Evolutionary conservation across 2,888 invertebrate species (phyloP).

Genomic region (Invenusta paracnida): DNA sequence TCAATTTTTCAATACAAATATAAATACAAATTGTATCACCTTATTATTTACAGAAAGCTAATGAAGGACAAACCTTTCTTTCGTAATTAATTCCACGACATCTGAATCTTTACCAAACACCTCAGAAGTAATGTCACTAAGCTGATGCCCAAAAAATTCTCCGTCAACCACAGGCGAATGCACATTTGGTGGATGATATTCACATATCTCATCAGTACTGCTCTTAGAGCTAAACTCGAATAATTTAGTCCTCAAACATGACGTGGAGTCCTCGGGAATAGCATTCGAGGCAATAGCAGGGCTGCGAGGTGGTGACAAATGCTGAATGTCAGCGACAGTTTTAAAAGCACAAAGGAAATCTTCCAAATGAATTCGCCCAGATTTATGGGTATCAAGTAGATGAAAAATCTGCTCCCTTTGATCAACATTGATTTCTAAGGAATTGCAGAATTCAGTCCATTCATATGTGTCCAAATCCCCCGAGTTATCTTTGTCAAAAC

Average conservation of each 20-base stretch:
- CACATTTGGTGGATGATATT: not conserved
- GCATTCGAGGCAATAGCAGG: not conserved
- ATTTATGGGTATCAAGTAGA: not conserved
- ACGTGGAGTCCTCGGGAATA: not conserved
- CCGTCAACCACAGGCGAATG: not conserved
- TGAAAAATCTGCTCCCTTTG: constrained; percentile 1
- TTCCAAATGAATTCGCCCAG: not conserved
- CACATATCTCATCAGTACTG: not conserved
- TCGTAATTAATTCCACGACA: constrained; percentile 10
- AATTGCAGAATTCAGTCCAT: constrained; percentile 3
- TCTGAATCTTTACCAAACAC: not conserved
- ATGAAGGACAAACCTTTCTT: constrained; percentile 16
- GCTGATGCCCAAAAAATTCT: not conserved
- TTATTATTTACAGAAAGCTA: too few species aligned
- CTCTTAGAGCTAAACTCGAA: not conserved
- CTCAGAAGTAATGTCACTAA: not conserved
- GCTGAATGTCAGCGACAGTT: not conserved
- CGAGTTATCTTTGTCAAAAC: constrained; percentile 5
- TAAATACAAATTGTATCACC: too few species aligned
- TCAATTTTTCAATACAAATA: too few species aligned
- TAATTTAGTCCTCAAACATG: not conserved
- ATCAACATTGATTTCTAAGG: not conserved
- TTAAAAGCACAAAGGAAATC: not conserved
- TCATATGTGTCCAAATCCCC: not conserved
- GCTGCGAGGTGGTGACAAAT: not conserved